Conservation (phyloP, 1,140 invertebrate species). For the Drosophila ficusphila region DNA sequence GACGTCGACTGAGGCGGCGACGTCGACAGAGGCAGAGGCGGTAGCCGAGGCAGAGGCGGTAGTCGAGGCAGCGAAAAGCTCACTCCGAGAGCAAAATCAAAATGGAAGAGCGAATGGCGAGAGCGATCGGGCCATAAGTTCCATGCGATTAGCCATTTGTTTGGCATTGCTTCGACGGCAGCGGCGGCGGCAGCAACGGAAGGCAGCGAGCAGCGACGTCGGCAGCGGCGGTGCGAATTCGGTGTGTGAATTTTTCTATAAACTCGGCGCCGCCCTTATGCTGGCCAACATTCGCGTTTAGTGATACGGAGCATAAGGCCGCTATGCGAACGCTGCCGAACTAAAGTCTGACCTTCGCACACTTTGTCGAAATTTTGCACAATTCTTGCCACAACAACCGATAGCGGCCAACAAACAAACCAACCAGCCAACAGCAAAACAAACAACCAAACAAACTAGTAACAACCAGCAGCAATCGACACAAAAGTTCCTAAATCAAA, state of each 20-base stretch:
- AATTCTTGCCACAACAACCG: slow-evolving; percentile 60
- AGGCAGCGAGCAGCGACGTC: slow-evolving; percentile 32
- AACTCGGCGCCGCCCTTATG: slow-evolving; percentile 73
- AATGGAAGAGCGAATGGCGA: slow-evolving; percentile 30
- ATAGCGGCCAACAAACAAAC: slow-evolving; percentile 3
- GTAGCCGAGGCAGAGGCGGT: slow-evolving; percentile 2
- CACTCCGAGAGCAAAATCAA: slow-evolving; percentile 33
- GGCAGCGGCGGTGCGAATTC: slow-evolving; percentile 58
- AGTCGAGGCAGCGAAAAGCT: slow-evolving; percentile 19
- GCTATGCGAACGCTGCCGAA: slow-evolving; percentile 37
- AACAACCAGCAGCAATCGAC: slow-evolving; percentile 23
- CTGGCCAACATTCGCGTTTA: slow-evolving; percentile 66
- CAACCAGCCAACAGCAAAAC: slow-evolving; percentile 3
- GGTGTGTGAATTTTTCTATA: slow-evolving; percentile 58
- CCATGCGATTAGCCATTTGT: slow-evolving; percentile 70
- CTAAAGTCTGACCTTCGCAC: slow-evolving; percentile 48
- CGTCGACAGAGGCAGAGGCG: slow-evolving; percentile 11
- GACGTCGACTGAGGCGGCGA: neutral
- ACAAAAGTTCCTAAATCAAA: slow-evolving; percentile 59
- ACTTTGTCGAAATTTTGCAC: slow-evolving; percentile 46
- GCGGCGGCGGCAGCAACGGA: slow-evolving; percentile 3
- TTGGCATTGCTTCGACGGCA: slow-evolving; percentile 65
- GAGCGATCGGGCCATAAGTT: slow-evolving; percentile 59
- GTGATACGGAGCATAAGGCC: slow-evolving; percentile 54
- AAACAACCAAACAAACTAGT: slow-evolving; percentile 15